Conservation (phyloP, 2,113 vertebrate species). For the Camarhynchus parvulus region DNA sequence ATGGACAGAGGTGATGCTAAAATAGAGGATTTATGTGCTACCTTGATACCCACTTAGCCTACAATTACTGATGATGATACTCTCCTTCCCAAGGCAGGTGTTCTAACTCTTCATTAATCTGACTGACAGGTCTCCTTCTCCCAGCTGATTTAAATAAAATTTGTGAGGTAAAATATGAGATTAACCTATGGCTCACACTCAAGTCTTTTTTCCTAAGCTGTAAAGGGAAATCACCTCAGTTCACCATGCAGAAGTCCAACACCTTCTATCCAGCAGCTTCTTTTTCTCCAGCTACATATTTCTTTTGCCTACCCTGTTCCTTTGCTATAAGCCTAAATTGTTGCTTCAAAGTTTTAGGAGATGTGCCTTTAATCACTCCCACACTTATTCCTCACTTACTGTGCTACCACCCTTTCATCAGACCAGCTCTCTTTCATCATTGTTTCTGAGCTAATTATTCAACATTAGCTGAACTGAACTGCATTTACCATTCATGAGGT, state of each 20-base stretch:
- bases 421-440: constrained; percentile 25
- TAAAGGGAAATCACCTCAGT: not conserved
- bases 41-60: not conserved
- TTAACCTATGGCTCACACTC: not conserved
- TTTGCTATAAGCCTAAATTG: not conserved
- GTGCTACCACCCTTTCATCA: constrained; percentile 19
- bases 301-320: not conserved
- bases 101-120: not conserved
- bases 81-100: not conserved
- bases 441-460: constrained; percentile 65
- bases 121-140: not conserved
- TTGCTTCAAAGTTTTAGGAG: not conserved
- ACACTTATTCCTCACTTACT: constrained; percentile 7
- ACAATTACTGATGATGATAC: not conserved
- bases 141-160: not conserved
- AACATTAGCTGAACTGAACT: constrained; percentile 44
- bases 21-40: not conserved
- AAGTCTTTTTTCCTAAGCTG: not conserved
- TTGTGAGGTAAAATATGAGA: not conserved
- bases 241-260: not conserved
- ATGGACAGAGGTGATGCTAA: not conserved
- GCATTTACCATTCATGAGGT: constrained; percentile 47
- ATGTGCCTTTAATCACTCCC: not conserved
- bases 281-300: not conserved
- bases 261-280: not conserved